phyloP scores from a whole-genome alignment of 2,113 vertebrate species.

The Barbus barbus region DNA sequence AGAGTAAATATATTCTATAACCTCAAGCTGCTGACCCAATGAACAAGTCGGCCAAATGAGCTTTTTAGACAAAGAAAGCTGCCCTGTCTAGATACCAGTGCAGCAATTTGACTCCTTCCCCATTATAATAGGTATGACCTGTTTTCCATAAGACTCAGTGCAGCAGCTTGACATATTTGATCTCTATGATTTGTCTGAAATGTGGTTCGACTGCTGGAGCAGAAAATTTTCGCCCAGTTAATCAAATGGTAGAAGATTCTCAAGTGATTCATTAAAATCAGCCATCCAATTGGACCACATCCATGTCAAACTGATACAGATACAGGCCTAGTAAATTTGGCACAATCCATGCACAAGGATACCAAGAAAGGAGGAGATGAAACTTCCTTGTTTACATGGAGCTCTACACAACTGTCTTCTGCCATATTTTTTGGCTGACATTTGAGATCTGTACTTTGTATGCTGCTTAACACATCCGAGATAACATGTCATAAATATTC shows the following conservation, averaged over 20 bases:
- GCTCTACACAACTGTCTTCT: not conserved
- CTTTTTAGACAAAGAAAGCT: conserved; percentile 48
- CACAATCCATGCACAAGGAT: not conserved
- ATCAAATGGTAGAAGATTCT: conserved; percentile 47
- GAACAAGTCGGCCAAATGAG: conserved; percentile 44
- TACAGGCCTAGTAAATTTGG: conserved; percentile 13
- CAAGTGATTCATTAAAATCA: conserved; percentile 40
- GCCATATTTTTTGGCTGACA: not conserved
- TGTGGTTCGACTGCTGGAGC: conserved; percentile 49
- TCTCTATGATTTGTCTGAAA: conserved; percentile 45
- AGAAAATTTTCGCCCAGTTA: conserved; percentile 43
- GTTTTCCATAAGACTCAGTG: conserved; percentile 49
- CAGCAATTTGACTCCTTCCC: conserved; percentile 33
- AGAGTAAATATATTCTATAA: conserved; percentile 49
- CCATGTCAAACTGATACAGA: conserved; percentile 19
- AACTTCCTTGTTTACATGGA: not conserved
- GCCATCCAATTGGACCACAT: conserved; percentile 15
- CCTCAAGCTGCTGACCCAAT: conserved; percentile 52
- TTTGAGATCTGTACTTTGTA: not conserved
- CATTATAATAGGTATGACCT: conserved; percentile 56
- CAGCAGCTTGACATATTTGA: conserved; percentile 50
- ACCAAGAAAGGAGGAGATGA: not conserved
- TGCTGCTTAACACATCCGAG: not conserved
- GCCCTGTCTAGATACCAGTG: conserved; percentile 36
- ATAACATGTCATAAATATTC: not conserved